Evolutionary conservation across 2,113 vertebrate species (phyloP).

Genomic region (Danionella cerebrum): DNA sequence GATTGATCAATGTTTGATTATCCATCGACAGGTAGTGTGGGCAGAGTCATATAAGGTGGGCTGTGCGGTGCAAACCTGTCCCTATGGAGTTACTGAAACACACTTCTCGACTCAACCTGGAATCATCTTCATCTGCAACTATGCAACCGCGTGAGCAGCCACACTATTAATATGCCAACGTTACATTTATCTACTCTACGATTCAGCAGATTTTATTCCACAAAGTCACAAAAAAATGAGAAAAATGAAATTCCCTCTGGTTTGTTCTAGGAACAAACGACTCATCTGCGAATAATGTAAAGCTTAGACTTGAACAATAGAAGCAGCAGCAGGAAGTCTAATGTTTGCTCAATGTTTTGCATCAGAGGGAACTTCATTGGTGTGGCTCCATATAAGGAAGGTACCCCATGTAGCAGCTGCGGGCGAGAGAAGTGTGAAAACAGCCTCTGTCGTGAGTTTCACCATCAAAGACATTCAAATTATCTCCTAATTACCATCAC

Average conservation of each 20-base stretch:
- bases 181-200: not conserved
- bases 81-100: slow-evolving; percentile 20
- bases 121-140: slow-evolving; percentile 58
- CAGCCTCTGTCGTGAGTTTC: slow-evolving; percentile 65
- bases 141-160: slow-evolving; percentile 50
- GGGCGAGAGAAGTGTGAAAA: slow-evolving; percentile 39
- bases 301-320: too few relatives aligned
- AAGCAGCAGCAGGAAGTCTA: not conserved
- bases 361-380: slow-evolving; percentile 45
- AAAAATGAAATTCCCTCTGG: too few relatives aligned
- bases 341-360: not conserved
- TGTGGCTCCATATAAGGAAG: slow-evolving; percentile 43
- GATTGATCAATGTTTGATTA: not conserved
- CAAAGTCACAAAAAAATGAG: too few relatives aligned
- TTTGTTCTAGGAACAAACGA: too few relatives aligned
- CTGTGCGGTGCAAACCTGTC: slow-evolving; percentile 50
- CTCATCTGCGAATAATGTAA: too few relatives aligned
- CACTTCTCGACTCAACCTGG: rapidly evolving
- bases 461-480: not conserved
- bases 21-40: slow-evolving; percentile 56
- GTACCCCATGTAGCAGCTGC: slow-evolving; percentile 48
- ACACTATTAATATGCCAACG: too few relatives aligned
- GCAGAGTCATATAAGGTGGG: slow-evolving; percentile 54
- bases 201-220: too few relatives aligned
- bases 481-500: rapidly evolving